phyloP scores from a whole-genome alignment of 2,797 vertebrate genomes.

The Okamejei kenojei region DNA sequence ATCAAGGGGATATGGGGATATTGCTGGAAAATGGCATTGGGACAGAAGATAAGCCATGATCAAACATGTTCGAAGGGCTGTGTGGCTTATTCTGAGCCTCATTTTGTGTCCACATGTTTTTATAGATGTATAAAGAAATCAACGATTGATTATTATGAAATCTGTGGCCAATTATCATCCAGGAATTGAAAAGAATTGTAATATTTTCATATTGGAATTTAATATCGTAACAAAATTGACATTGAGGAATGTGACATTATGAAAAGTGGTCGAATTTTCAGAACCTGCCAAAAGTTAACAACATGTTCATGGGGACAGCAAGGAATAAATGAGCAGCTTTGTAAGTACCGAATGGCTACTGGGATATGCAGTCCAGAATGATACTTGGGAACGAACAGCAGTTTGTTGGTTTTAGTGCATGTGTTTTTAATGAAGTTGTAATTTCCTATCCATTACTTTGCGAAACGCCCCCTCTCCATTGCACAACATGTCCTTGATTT shows the following conservation, averaged over 20 bases:
- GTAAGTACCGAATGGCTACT: slow-evolving; percentile 13
- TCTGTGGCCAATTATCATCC: not conserved
- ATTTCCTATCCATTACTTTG: slow-evolving; percentile 37
- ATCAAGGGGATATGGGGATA: too few species aligned
- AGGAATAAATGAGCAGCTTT: slow-evolving; percentile 29
- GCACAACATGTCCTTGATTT: slow-evolving; percentile 34
- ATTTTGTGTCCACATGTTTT: too few species aligned
- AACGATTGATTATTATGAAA: not conserved
- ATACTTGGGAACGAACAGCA: slow-evolving; percentile 26
- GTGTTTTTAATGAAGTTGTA: slow-evolving; percentile 35
- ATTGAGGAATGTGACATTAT: too few species aligned
- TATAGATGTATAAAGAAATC: not conserved
- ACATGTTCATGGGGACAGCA: not conserved
- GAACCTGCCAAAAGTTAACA: slow-evolving; percentile 24
- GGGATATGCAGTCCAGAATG: slow-evolving; percentile 10
- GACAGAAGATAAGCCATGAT: too few species aligned
- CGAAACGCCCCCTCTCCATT: slow-evolving; percentile 32
- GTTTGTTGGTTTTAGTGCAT: slow-evolving; percentile 25
- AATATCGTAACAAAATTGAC: not conserved
- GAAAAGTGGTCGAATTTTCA: not conserved
- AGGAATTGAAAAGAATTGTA: not conserved
- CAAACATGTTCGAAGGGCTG: too few species aligned
- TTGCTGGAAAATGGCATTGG: too few species aligned
- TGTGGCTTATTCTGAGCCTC: too few species aligned
- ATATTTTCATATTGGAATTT: not conserved